These are phyloP conservation scores for Neolamprologus cancellatus DNA, from an alignment of 2,113 vertebrate species.

Conservation along the genomic window DNA sequence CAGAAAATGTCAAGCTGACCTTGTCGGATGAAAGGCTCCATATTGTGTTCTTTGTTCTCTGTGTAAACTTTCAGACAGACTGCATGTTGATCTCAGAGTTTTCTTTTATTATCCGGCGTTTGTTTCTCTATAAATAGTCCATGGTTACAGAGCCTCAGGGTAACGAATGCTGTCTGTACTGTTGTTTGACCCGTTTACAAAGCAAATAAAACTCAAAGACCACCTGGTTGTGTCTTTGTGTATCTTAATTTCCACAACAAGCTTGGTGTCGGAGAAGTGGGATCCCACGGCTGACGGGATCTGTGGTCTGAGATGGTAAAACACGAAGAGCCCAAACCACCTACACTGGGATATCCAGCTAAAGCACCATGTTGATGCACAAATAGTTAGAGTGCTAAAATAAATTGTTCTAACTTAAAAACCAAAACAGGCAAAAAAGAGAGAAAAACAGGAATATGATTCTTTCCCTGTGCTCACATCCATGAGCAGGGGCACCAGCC, in stretches of 20 bases:
- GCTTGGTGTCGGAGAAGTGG: neutral
- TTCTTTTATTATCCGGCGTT: neutral
- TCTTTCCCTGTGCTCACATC: neutral
- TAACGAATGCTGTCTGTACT: neutral
- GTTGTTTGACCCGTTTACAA: neutral
- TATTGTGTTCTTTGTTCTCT: neutral
- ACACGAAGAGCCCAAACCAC: neutral
- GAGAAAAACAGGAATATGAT: neutral
- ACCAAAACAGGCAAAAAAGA: neutral
- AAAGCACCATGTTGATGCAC: rapidly evolving
- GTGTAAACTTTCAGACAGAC: neutral
- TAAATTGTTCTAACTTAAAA: neutral
- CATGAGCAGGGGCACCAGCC: neutral
- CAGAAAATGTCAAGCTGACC: neutral
- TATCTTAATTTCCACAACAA: neutral
- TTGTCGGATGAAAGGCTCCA: neutral
- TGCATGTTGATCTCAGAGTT: neutral
- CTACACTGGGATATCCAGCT: neutral
- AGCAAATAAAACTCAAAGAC: neutral
- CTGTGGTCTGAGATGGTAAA: neutral
- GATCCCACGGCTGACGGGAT: neutral
- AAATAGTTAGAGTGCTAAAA: rapidly evolving
- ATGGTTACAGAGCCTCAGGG: rapidly evolving
- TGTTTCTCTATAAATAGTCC: neutral
- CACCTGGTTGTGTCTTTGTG: neutral